Conservation (phyloP, 2,113 vertebrate species). For the Peromyscus maniculatus region DNA sequence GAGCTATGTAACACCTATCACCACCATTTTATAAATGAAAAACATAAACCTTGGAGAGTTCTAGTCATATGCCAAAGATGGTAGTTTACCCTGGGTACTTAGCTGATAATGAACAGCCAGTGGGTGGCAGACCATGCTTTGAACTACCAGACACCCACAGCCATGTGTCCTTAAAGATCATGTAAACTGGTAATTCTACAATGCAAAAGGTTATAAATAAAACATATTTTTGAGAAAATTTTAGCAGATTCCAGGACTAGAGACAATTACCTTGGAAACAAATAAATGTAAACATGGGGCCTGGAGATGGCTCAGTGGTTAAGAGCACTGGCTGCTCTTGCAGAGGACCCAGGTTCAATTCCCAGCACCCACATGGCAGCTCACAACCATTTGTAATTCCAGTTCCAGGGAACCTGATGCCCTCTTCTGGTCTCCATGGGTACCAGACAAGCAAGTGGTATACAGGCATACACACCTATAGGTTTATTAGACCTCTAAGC, state of each 20-base stretch:
- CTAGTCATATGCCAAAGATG: background rate
- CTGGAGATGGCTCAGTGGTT: background rate
- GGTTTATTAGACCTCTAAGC: background rate
- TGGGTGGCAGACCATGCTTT: background rate
- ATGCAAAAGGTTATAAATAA: background rate
- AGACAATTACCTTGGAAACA: constrained; percentile 49
- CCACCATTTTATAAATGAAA: background rate
- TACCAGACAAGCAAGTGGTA: background rate
- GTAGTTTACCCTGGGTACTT: background rate
- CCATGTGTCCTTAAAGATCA: background rate
- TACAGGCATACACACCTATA: background rate
- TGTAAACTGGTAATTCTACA: constrained; percentile 3
- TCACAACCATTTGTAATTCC: background rate
- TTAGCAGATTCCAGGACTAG: background rate
- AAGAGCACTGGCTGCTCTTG: background rate
- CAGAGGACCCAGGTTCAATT: background rate
- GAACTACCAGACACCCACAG: background rate
- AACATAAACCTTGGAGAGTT: background rate
- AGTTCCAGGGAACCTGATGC: background rate
- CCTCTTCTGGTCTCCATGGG: background rate
- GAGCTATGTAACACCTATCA: background rate
- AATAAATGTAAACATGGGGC: background rate
- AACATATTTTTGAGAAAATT: constrained; percentile 23
- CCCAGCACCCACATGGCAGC: background rate
- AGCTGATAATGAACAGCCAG: background rate